Evolutionary conservation across 2,888 invertebrate genomes (phyloP).

Genomic region (Cyclophora punctaria): DNA sequence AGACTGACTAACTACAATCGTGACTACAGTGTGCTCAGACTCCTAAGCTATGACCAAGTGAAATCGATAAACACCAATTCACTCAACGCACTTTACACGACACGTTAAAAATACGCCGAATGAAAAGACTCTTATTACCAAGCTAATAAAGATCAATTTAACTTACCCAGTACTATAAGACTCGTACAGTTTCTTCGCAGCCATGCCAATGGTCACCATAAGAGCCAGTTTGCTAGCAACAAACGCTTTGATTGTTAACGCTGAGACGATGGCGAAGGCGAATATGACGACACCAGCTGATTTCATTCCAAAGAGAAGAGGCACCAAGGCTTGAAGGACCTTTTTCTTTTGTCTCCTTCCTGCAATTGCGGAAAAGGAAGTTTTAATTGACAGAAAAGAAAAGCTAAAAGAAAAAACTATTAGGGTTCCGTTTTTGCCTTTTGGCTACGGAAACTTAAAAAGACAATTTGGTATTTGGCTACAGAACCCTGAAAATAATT

Average conservation of each 20-base stretch:
- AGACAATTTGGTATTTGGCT: too few species aligned
- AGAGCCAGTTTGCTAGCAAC: conserved; percentile 81
- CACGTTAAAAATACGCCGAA: too few species aligned
- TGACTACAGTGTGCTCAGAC: too few species aligned
- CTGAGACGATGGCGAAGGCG: conserved; percentile 75
- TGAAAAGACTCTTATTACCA: too few species aligned
- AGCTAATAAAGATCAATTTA: neutral
- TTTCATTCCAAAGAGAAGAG: conserved; percentile 81
- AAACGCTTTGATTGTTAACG: conserved; percentile 80
- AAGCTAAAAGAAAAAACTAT: too few species aligned
- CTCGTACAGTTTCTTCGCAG: conserved; percentile 77
- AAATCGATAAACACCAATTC: too few species aligned
- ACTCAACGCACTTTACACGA: too few species aligned
- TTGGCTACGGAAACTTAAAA: too few species aligned
- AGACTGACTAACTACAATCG: too few species aligned
- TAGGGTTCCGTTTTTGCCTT: too few species aligned
- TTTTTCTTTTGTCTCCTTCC: conserved; percentile 74
- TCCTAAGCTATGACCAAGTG: too few species aligned
- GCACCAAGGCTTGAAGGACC: conserved; percentile 77
- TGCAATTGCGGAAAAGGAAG: conserved; percentile 6
- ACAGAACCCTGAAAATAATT: too few species aligned
- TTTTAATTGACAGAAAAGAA: neutral
- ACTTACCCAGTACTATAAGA: conserved; percentile 68
- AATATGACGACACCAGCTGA: conserved; percentile 78
- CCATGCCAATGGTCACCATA: conserved; percentile 76